These are phyloP conservation scores for Amphiduros pacificus DNA, from an alignment of 2,888 invertebrate genomes.

Conservation along the genomic window DNA sequence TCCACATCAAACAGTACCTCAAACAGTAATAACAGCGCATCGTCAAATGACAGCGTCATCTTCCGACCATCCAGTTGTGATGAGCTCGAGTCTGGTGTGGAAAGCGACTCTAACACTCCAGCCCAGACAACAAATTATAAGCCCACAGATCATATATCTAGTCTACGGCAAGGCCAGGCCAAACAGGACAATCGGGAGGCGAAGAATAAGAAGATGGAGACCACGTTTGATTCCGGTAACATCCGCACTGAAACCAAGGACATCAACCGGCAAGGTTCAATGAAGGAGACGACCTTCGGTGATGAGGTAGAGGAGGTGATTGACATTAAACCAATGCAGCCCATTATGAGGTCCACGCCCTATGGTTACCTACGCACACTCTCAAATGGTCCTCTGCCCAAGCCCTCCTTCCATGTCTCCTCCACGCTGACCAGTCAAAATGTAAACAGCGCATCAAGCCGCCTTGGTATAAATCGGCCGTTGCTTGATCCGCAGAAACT, in stretches of 20 bases:
- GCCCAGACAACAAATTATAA: not conserved
- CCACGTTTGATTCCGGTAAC: constrained; percentile 54
- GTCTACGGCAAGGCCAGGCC: constrained; percentile 22
- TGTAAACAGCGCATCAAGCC: constrained; percentile 37
- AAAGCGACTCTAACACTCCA: constrained; percentile 16
- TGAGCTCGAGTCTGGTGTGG: constrained; percentile 27
- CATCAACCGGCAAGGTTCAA: constrained; percentile 16
- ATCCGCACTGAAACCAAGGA: constrained; percentile 43
- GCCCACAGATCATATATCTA: constrained; percentile 31
- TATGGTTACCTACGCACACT: constrained; percentile 39
- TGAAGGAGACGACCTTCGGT: constrained; percentile 64
- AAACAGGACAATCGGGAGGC: not conserved
- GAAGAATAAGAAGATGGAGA: constrained; percentile 43
- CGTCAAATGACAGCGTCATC: constrained; percentile 51
- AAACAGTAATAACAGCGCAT: constrained; percentile 39
- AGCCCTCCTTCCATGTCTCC: constrained; percentile 28
- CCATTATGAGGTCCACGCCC: constrained; percentile 64
- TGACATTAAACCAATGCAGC: constrained; percentile 89
- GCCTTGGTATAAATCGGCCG: constrained; percentile 46
- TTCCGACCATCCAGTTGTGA: constrained; percentile 42
- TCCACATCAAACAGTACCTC: constrained; percentile 21
- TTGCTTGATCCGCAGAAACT: constrained; percentile 46
- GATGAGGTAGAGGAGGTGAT: constrained; percentile 66
- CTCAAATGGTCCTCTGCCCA: constrained; percentile 25
- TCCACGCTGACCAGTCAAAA: constrained; percentile 16